Percentiles rank a stretch among this genome's conserved stretches.
Evolutionary conservation across 2,113 vertebrate species (phyloP).

Genomic region (human (Homo sapiens)): GRCh38 chr6:132944001-132944500

Average conservation of each 20-base stretch:
- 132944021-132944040: neutral
- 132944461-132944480: neutral
- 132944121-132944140: neutral
- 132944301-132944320: neutral
- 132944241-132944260: neutral
- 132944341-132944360: neutral
- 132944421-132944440: neutral
- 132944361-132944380: neutral
- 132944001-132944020: constrained; percentile 2
- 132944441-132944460: neutral
- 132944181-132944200: neutral
- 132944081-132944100: neutral
- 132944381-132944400: neutral
- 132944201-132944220: neutral
- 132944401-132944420: neutral
- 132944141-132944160: neutral
- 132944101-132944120: neutral
- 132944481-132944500: neutral
- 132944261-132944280: neutral
- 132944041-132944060: neutral
- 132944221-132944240: neutral
- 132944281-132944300: neutral
- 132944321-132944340: neutral
- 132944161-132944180: neutral
- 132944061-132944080: neutral